Conservation (phyloP, 2,888 invertebrate genomes). For the Meteorus cinctellus region DNA sequence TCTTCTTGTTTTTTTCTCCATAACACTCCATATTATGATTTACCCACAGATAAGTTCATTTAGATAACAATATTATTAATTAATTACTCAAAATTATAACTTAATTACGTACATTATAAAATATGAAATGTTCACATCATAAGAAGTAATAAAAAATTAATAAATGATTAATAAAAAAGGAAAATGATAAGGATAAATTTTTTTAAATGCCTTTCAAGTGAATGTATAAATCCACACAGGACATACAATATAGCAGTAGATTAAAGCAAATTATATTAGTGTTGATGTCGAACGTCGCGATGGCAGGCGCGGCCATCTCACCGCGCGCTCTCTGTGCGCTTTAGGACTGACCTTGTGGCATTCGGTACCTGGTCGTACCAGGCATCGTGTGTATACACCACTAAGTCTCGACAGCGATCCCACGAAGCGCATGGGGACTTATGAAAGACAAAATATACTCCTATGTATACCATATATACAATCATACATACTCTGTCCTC, state of each 20-base stretch:
- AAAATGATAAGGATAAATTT: background rate
- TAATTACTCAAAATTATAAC: background rate
- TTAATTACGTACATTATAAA: background rate
- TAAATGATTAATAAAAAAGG: background rate
- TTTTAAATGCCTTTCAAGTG: background rate
- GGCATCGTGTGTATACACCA: slow-evolving; percentile 60
- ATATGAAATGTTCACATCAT: background rate
- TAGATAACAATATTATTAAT: background rate
- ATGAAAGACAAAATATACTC: slow-evolving; percentile 24
- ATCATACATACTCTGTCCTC: background rate
- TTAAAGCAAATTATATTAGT: slow-evolving; percentile 10
- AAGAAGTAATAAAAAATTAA: background rate
- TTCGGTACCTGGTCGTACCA: slow-evolving; percentile 72
- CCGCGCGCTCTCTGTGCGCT: slow-evolving; percentile 51
- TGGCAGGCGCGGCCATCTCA: slow-evolving; percentile 44
- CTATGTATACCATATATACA: slow-evolving; percentile 13
- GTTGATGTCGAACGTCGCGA: slow-evolving; percentile 22
- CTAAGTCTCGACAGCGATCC: slow-evolving; percentile 31
- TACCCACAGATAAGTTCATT: background rate
- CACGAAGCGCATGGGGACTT: slow-evolving; percentile 36
- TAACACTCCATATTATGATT: background rate
- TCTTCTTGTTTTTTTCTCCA: background rate
- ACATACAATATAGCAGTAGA: background rate
- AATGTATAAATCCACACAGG: background rate
- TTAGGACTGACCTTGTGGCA: slow-evolving; percentile 71